These are phyloP conservation scores for Nibea coibor DNA, from an alignment of 2,113 vertebrate species.

Conservation along the genomic window DNA sequence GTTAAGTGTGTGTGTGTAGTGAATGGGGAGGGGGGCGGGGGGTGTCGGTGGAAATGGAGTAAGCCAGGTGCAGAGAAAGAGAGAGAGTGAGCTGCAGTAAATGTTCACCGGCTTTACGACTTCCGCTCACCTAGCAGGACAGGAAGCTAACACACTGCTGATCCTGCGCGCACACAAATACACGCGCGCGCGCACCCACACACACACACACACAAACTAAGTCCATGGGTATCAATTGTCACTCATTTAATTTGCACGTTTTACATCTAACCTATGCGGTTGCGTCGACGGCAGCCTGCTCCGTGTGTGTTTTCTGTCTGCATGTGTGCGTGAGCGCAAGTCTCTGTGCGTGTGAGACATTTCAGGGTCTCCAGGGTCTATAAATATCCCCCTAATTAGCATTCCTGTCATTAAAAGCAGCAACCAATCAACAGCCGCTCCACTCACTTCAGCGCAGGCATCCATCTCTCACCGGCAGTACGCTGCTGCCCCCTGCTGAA, in stretches of 20 bases:
- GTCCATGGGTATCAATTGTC: neutral
- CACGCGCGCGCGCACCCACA: slow-evolving; percentile 9
- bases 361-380: slow-evolving; percentile 40
- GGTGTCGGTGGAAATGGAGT: slow-evolving; percentile 83
- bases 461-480: slow-evolving; percentile 22
- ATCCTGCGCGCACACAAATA: slow-evolving; percentile 23
- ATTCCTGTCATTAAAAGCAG: slow-evolving; percentile 62
- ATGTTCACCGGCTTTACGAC: slow-evolving; percentile 92
- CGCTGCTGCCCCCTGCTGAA: slow-evolving; percentile 76
- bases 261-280: neutral
- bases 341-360: slow-evolving; percentile 14
- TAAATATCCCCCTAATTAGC: slow-evolving; percentile 69
- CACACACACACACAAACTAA: slow-evolving; percentile 5
- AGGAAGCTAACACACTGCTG: slow-evolving; percentile 67
- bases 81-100: slow-evolving; percentile 81
- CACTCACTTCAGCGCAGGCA: slow-evolving; percentile 25
- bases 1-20: slow-evolving; percentile 13
- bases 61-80: slow-evolving; percentile 86
- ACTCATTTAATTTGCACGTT: neutral
- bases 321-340: neutral
- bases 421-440: slow-evolving; percentile 45
- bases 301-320: neutral
- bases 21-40: neutral
- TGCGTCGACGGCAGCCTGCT: neutral
- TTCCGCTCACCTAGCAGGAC: slow-evolving; percentile 88